Evolutionary conservation across 1,140 invertebrate species (phyloP), one percentile per base, ranked within the genome.

Genomic region (Aphaenogaster rudis): DNA sequence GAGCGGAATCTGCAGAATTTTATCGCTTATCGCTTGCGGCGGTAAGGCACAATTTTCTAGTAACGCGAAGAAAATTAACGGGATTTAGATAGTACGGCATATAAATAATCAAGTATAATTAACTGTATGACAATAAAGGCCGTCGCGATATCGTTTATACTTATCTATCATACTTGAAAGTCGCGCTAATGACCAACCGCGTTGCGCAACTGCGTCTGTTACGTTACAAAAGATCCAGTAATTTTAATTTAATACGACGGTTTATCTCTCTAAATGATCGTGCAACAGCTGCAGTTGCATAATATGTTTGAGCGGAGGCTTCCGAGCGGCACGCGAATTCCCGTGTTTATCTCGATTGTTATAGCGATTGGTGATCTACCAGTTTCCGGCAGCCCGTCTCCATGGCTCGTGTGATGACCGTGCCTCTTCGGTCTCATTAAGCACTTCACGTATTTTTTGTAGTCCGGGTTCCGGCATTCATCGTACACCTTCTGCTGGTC

Each of bases 391-490:
- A 42, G 21, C 15, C 59, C 64, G 9, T 88, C 76, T 17, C 74
- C 50, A 50, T 90, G 87, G 0, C 11, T 39, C 2, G 13, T 69
- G 48, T 86, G 36, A 54, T 93, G 92, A n/a, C 66, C 66, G 42
- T 94, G 94, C 59, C 94, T 93, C 72, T 94, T 95, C 92, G 92
- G 79, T 3, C 94, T 93, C 57, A 92, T 94, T 1, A 95, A 80
- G 28, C 95, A 95, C 74, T 92, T 93, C 50, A 95, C 92, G 50
- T 95, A 95, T 33, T 92, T 93, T 15, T 94, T 91, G 82, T 95
- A 95, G 84, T 95, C 93, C 17, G 91, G 64, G 88, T 95, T 71
- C 33, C 94, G 91, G 54, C 95, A 95, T 1, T 94, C 93, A 4
- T 77, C 11, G 28, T 90, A 33, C 8, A 90, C 21, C 8, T 88